These are phyloP conservation scores for Geotrupes spiniger DNA, from an alignment of 2,888 invertebrate genomes.

Conservation along the genomic window DNA sequence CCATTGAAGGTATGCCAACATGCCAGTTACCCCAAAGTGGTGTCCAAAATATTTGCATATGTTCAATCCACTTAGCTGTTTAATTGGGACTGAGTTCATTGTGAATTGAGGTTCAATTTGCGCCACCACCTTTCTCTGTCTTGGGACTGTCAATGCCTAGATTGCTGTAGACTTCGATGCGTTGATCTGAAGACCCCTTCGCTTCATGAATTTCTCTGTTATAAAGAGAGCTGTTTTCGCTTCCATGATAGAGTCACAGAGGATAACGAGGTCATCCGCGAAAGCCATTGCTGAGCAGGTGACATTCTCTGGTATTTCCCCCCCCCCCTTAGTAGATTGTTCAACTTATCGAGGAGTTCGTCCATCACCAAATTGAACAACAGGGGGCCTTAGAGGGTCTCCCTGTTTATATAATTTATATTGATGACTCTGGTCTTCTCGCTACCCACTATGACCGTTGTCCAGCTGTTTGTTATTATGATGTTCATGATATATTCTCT, in stretches of 20 bases:
- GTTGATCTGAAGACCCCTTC: too few species aligned
- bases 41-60: too few species aligned
- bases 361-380: constrained; percentile 35
- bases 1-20: too few species aligned
- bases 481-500: constrained; percentile 33
- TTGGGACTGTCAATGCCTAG: too few species aligned
- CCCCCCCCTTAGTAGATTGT: constrained; percentile 20
- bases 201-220: neutral
- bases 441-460: constrained; percentile 27
- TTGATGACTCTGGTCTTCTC: constrained; percentile 15
- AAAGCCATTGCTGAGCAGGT: constrained; percentile 37
- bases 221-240: neutral
- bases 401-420: constrained; percentile 42
- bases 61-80: too few species aligned
- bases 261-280: constrained; percentile 43
- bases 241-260: constrained; percentile 36
- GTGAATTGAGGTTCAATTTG: too few species aligned
- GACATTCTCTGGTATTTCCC: neutral
- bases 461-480: constrained; percentile 31
- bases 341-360: constrained; percentile 28
- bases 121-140: too few species aligned
- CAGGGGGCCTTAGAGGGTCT: constrained; percentile 39
- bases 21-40: too few species aligned
- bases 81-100: too few species aligned
- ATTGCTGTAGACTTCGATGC: too few species aligned